Conservation (phyloP, 2,113 vertebrate species). For the Hystrix cristata region DNA sequence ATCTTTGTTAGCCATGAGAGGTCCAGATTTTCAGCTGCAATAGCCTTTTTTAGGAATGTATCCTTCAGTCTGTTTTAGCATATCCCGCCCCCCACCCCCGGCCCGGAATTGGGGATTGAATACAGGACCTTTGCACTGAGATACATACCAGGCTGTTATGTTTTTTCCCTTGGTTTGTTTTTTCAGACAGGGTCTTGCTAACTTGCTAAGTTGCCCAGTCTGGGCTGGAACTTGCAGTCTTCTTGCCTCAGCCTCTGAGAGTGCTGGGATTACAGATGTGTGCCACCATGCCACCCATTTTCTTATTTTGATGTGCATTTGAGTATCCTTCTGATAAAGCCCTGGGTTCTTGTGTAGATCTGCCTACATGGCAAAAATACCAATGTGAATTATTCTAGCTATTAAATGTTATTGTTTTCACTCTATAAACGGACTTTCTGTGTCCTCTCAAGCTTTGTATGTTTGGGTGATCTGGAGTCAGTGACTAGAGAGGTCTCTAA, state of each 20-base stretch:
- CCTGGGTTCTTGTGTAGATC: background rate
- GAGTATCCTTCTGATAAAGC: background rate
- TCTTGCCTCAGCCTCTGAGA: background rate
- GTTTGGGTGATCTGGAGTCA: background rate
- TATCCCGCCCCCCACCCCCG: background rate
- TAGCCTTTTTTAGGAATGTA: background rate
- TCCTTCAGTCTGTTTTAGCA: background rate
- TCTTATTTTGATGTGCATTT: background rate
- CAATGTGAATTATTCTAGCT: background rate
- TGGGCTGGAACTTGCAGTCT: background rate
- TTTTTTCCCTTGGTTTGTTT: background rate
- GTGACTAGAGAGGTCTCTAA: background rate
- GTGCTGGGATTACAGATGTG: background rate
- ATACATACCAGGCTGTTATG: background rate
- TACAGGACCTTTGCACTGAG: background rate
- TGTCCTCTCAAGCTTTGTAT: slow-evolving; percentile 38
- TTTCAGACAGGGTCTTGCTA: background rate
- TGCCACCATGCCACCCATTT: background rate
- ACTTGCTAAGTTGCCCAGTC: background rate
- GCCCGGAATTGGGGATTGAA: background rate
- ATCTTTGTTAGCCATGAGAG: background rate
- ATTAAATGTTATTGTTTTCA: background rate
- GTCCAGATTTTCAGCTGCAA: background rate
- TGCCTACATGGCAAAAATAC: background rate
- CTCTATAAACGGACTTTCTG: background rate